Percentiles rank a stretch among this genome's conserved stretches.
These are phyloP conservation scores for Lobophora halterata DNA, from an alignment of 2,888 invertebrate species.

Conservation along the genomic window DNA sequence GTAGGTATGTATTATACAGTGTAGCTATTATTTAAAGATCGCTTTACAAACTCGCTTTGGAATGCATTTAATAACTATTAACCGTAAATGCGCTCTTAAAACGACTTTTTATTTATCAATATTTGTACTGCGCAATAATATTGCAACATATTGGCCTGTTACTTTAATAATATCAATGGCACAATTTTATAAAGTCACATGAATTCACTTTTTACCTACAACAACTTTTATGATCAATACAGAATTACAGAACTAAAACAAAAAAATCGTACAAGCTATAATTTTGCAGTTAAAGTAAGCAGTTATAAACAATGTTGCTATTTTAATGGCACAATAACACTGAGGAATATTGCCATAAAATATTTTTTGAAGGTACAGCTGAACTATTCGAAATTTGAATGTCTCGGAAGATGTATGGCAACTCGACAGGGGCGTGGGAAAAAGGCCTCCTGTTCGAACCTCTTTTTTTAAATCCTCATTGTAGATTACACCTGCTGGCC, in stretches of 20 bases:
- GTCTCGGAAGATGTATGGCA: slow-evolving; percentile 34
- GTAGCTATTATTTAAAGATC: slow-evolving; percentile 15
- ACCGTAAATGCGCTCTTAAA: slow-evolving; percentile 28
- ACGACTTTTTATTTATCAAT: slow-evolving; percentile 38
- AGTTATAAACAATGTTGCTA: slow-evolving; percentile 20
- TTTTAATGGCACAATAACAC: slow-evolving; percentile 1
- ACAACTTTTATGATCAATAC: background rate
- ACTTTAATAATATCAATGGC: slow-evolving; percentile 14
- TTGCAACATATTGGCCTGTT: slow-evolving; percentile 16
- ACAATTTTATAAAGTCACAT: slow-evolving; percentile 3
- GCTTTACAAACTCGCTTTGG: slow-evolving; percentile 42
- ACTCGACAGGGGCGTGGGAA: slow-evolving; percentile 74
- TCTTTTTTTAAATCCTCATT: slow-evolving; percentile 76
- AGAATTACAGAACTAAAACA: no score
- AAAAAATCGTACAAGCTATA: no score
- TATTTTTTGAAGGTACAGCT: background rate
- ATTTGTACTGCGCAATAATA: slow-evolving; percentile 32
- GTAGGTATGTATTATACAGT: no score
- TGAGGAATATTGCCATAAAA: background rate
- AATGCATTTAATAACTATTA: slow-evolving; percentile 42
- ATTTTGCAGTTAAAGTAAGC: background rate
- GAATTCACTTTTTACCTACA: slow-evolving; percentile 4
- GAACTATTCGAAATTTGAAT: slow-evolving; percentile 51
- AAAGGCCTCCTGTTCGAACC: slow-evolving; percentile 75
- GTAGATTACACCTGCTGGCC: slow-evolving; percentile 78